Evolutionary conservation across 1,140 invertebrate species (phyloP), one percentile per base, ranked within the genome.

Genomic region (Rhysida immarginata): DNA sequence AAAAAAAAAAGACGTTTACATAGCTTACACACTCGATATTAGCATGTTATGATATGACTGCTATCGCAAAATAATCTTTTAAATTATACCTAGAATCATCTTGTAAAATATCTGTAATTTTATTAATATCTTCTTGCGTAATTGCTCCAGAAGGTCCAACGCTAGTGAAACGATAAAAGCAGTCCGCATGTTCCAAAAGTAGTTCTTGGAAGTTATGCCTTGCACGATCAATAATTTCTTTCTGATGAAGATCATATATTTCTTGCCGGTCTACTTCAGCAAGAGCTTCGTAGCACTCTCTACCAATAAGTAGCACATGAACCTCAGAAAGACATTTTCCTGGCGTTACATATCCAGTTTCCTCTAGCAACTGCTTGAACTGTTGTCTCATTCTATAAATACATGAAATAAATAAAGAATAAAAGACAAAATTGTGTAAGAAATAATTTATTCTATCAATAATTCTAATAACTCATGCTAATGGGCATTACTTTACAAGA

Each of bases 211-310:
- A 92, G 71, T 95, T 92, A 59, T 87, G 81, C 69, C 92, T 90
- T 26, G 93, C 90, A 65, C 84, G 81, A 63, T 90, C 82, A 65
- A 90, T 87, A 50, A 97, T 82, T 67, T 93, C 87, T 61, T 83
- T 79, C 73, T 97, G 94, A 74, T 96, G 91, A 57, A 86, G 82
- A 62, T 96, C 90, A 71, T 96, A 98, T 63, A 97, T 94, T 63
- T 87, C 78, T 65, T 88, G 82, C 65, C 91, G 86, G 68, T 96
- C 92, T 48, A 84, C 78, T 65, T 94, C 89, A 0, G 86, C 82
- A 23, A 98, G 74, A 0, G 85, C 83, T 61, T 93, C 90, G 69
- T 91, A 96, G 66, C 92, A 95, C 68, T 96, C 91, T 26, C 92
- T 78, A 0, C 92, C 93, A 81, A 95, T 87, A 66, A 98, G 92